Evolutionary conservation across 2,888 invertebrate species (phyloP).

Genomic region (Cecidostiba fungosa): DNA sequence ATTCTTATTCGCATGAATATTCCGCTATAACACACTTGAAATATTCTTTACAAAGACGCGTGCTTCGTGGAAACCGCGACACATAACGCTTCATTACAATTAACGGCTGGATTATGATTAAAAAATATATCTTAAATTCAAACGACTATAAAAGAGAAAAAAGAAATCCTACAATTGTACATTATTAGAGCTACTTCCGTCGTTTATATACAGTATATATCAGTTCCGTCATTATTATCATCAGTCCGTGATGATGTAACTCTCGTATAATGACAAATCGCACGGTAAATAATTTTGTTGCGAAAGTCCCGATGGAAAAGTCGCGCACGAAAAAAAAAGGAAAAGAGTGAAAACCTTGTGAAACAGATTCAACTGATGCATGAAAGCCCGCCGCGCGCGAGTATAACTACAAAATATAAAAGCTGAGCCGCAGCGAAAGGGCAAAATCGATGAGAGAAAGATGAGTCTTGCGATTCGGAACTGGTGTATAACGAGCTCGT

Average conservation of each 20-base stretch:
- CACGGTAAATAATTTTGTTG: slow-evolving; percentile 46
- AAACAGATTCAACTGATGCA: slow-evolving; percentile 46
- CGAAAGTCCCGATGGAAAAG: slow-evolving; percentile 45
- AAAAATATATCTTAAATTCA: slow-evolving; percentile 7
- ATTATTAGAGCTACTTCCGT: slow-evolving; percentile 52
- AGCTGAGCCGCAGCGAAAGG: slow-evolving; percentile 18
- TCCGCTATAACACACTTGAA: too few species aligned
- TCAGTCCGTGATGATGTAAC: slow-evolving; percentile 40
- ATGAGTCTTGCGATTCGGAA: slow-evolving; percentile 41
- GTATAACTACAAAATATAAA: too few species aligned
- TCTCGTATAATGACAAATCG: slow-evolving; percentile 27
- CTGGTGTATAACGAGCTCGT: slow-evolving; percentile 35
- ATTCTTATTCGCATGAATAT: too few species aligned
- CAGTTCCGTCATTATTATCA: slow-evolving; percentile 55
- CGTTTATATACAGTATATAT: slow-evolving; percentile 32
- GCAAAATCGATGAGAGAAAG: slow-evolving; percentile 33
- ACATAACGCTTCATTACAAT: too few species aligned
- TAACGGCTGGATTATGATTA: background rate
- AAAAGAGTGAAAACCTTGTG: slow-evolving; percentile 41
- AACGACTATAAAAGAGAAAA: slow-evolving; percentile 1
- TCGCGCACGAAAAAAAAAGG: background rate
- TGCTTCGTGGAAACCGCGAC: too few species aligned
- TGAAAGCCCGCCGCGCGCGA: slow-evolving; percentile 31
- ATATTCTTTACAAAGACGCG: too few species aligned
- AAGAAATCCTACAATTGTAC: slow-evolving; percentile 33